A percentile compares a stretch with the other conserved stretches of the same genome.
Conservation (phyloP, 1,140 invertebrate genomes). For the Sweltsa coloradensis region DNA sequence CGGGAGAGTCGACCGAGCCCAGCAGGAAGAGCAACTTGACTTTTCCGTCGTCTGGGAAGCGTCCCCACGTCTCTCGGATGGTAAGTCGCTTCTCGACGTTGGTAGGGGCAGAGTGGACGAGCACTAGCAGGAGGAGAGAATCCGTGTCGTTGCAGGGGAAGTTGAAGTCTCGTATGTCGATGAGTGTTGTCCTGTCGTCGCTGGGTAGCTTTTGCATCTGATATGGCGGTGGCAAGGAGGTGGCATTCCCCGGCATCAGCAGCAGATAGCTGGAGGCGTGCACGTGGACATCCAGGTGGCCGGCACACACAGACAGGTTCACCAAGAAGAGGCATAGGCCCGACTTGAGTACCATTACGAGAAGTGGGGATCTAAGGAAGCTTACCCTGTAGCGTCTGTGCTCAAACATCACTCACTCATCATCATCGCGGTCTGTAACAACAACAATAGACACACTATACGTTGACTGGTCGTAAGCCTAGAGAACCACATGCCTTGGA, state of each 20-base stretch:
- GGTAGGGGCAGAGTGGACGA: conserved; percentile 53
- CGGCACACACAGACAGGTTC: conserved; percentile 5
- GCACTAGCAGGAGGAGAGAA: conserved; percentile 40
- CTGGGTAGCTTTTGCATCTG: conserved; percentile 23
- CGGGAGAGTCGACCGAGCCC: conserved; percentile 37
- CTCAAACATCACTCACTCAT: conserved; percentile 9
- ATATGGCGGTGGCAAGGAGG: conserved; percentile 15
- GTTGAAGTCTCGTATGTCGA: conserved; percentile 44
- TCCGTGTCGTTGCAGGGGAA: conserved; percentile 31
- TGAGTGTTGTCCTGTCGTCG: conserved; percentile 32
- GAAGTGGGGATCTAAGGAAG: neutral
- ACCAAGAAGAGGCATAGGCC: conserved; percentile 1
- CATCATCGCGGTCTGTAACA: too few relatives aligned
- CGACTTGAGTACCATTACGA: neutral
- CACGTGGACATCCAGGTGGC: neutral
- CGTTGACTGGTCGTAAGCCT: too few relatives aligned
- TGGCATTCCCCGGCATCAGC: conserved; percentile 8
- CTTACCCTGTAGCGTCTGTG: conserved; percentile 3
- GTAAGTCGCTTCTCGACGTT: conserved; percentile 44
- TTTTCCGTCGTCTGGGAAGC: conserved; percentile 22
- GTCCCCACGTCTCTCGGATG: conserved; percentile 57
- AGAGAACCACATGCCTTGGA: too few relatives aligned
- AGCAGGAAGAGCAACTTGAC: conserved; percentile 53
- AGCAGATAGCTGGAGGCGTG: conserved; percentile 5
- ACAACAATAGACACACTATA: too few relatives aligned